phyloP scores from a whole-genome alignment of 2,888 invertebrate genomes.

The Andrena bucephala region DNA sequence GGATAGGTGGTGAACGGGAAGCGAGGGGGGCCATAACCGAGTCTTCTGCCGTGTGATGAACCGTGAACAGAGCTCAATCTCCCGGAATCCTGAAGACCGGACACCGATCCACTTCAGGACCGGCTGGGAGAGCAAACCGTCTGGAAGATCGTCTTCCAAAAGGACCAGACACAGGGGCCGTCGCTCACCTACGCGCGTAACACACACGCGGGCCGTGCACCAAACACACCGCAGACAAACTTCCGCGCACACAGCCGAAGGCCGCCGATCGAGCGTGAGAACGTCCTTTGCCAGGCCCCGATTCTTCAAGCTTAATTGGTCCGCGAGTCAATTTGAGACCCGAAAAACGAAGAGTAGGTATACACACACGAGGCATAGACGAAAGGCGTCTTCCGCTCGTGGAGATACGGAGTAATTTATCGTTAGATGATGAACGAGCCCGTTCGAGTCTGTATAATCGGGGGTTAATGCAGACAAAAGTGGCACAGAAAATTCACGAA shows the following conservation, averaged over 20 bases:
- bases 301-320: slow-evolving; percentile 69
- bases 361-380: slow-evolving; percentile 18
- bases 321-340: slow-evolving; percentile 62
- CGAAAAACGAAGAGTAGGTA: slow-evolving; percentile 62
- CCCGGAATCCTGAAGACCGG: slow-evolving; percentile 80
- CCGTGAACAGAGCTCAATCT: slow-evolving; percentile 79
- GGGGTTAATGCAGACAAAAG: slow-evolving; percentile 10
- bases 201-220: not conserved
- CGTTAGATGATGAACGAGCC: slow-evolving; percentile 44
- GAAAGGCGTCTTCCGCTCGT: slow-evolving; percentile 53
- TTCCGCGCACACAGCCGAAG: slow-evolving; percentile 26
- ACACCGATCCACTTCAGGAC: slow-evolving; percentile 62
- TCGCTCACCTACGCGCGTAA: slow-evolving; percentile 32
- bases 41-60: slow-evolving; percentile 75
- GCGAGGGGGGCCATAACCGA: slow-evolving; percentile 51
- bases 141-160: slow-evolving; percentile 78
- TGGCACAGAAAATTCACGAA: slow-evolving; percentile 1
- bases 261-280: slow-evolving; percentile 66
- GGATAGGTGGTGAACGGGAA: slow-evolving; percentile 54
- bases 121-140: slow-evolving; percentile 68
- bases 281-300: slow-evolving; percentile 61
- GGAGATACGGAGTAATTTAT: slow-evolving; percentile 51
- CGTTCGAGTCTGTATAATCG: slow-evolving; percentile 27
- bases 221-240: slow-evolving; percentile 33
- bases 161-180: slow-evolving; percentile 59